Base-by-base conservation (phyloP, 2,797 vertebrate species). In the Chaetophractus vellerosus region DNA sequence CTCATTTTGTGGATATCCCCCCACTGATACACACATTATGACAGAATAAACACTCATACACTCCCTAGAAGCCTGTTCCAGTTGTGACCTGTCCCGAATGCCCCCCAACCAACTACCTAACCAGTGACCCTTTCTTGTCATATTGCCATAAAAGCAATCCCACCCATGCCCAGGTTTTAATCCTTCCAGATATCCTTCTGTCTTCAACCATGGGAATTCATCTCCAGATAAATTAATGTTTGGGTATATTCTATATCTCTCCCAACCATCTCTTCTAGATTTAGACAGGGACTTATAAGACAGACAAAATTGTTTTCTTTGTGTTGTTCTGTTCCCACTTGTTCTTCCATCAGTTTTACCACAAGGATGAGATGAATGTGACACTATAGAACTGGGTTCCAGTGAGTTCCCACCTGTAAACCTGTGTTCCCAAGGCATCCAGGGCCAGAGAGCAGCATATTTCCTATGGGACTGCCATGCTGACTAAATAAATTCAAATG, bases 341-440 rank as follows among this genome's bases (percentile, higher is more conserved):
- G 0, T 36, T n/a, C 26, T 81, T 21, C 11, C n/a, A 0, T 23
- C 41, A 5, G n/a, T 6, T 84, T 66, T 38, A 16, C 79, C 31
- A 8, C 0, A 18, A 72, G 72, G 26, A 48, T 0, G 38, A 31
- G 45, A 31, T 0, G 66, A 26, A 48, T 0, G n/a, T 26, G n/a
- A 31, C 1, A 2, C 23, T 14, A 0, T 4, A 64, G 82, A 19
- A 15, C 18, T 19, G 41, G 38, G 24, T 2, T 6, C 1, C 4
- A 8, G 48, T 72, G 9, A 26, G 33, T 1, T 1, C 9, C 26
- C 1, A 7, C 63, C 45, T 5, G 12, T 0, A 6, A 16, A 9
- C 26, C 19, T 0, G 38, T 1, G 63, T 18, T 5, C n/a, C 41
- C 10, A 3, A 1, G 9, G 2, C 1, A 1, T 1, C 4, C 4